A percentile compares a stretch with the other conserved stretches of the same genome.
phyloP scores from a whole-genome alignment of 2,113 vertebrate genomes.

The Cryptomyrus ogoouensis region DNA sequence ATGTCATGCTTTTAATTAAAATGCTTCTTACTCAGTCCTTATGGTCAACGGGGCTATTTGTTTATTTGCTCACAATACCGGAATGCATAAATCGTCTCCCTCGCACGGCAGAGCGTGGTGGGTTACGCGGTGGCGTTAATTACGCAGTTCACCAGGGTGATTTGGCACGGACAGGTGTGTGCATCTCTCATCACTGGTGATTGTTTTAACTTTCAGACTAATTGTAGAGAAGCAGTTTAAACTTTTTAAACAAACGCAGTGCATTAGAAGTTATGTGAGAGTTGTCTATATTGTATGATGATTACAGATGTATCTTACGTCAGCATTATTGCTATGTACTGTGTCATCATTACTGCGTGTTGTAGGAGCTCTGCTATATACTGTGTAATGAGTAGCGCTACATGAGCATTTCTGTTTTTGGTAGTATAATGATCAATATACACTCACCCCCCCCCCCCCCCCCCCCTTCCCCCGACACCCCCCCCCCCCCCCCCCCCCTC shows the following conservation, averaged over 20 bases:
- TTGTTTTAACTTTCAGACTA: background rate
- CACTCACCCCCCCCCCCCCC: background rate
- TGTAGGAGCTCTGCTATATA: background rate
- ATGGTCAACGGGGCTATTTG: constrained; percentile 45
- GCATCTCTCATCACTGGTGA: constrained; percentile 27
- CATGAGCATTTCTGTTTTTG: background rate
- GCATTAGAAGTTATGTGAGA: background rate
- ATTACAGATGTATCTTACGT: too few species aligned
- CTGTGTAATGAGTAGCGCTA: background rate
- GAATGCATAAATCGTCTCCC: background rate
- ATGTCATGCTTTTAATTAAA: constrained; percentile 63
- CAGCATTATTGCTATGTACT: background rate
- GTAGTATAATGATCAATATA: background rate
- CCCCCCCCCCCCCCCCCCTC: too few species aligned
- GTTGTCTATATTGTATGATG: too few species aligned
- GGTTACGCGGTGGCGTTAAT: constrained; percentile 41
- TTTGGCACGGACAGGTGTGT: constrained; percentile 41
- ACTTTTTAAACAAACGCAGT: background rate
- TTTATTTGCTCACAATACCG: constrained; percentile 40
- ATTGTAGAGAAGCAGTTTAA: background rate
- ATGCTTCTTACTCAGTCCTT: constrained; percentile 46
- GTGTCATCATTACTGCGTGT: background rate
- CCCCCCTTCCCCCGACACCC: too few species aligned
- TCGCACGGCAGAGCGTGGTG: background rate
- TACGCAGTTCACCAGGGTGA: constrained; percentile 42